phyloP scores from a whole-genome alignment of 2,113 vertebrate genomes.

The Oxyruncus cristatus region DNA sequence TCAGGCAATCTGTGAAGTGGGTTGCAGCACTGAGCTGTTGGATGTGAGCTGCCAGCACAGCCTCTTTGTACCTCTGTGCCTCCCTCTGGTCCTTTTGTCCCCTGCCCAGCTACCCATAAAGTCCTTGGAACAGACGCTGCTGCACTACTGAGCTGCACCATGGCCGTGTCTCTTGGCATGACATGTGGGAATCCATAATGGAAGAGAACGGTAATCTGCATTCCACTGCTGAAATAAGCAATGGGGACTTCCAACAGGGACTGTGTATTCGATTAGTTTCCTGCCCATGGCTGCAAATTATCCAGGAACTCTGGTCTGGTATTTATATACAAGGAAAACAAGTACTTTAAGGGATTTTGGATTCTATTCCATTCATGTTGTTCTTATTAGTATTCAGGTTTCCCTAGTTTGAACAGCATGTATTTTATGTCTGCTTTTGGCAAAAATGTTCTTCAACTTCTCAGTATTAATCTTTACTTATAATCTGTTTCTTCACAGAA shows the following conservation, averaged over 20 bases:
- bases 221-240: background rate
- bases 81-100: background rate
- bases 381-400: background rate
- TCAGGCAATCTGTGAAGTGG: background rate
- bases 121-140: background rate
- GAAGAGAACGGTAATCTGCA: background rate
- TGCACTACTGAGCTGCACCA: background rate
- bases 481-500: background rate
- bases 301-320: background rate
- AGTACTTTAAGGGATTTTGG: background rate
- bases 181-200: rapidly evolving
- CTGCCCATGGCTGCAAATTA: background rate
- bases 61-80: background rate
- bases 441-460: background rate
- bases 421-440: background rate
- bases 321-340: background rate
- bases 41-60: background rate
- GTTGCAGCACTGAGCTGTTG: background rate
- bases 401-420: background rate
- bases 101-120: background rate
- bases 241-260: background rate
- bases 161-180: background rate
- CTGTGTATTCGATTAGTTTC: background rate
- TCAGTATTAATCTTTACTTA: background rate
- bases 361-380: background rate